phyloP scores from a whole-genome alignment of 2,113 vertebrate species.

The Ariopsis seemanni region DNA sequence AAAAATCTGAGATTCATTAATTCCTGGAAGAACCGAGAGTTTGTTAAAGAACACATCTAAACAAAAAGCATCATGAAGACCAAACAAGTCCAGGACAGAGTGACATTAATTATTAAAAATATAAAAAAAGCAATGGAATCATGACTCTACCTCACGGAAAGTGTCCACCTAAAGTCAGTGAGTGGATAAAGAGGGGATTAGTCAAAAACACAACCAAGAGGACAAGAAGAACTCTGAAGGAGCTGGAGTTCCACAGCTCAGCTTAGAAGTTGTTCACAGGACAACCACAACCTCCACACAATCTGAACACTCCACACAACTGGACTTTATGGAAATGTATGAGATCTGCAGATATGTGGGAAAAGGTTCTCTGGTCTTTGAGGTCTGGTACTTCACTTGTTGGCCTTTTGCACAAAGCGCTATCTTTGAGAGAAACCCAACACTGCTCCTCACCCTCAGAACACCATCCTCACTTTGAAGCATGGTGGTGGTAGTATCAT shows the following conservation, averaged over 20 bases:
- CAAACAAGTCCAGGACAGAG: not conserved
- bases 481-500: not conserved
- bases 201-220: not conserved
- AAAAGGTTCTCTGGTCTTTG: not conserved
- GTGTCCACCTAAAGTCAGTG: not conserved
- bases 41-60: not conserved
- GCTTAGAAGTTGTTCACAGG: not conserved
- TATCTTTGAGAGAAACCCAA: not conserved
- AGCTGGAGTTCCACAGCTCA: not conserved
- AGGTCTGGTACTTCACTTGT: not conserved
- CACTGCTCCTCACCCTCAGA: not conserved
- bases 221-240: not conserved
- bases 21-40: not conserved
- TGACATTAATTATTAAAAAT: too few relatives aligned
- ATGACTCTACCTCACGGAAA: not conserved
- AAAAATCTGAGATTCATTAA: not conserved
- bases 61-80: not conserved
- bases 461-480: not conserved
- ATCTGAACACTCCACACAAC: not conserved
- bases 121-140: not conserved
- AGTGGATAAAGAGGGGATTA: not conserved
- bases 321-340: too few relatives aligned
- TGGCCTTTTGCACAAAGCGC: not conserved
- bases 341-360: not conserved
- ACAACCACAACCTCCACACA: not conserved